Base-by-base conservation (phyloP, 2,888 invertebrate species). In the Leptopterna dolabrata region DNA sequence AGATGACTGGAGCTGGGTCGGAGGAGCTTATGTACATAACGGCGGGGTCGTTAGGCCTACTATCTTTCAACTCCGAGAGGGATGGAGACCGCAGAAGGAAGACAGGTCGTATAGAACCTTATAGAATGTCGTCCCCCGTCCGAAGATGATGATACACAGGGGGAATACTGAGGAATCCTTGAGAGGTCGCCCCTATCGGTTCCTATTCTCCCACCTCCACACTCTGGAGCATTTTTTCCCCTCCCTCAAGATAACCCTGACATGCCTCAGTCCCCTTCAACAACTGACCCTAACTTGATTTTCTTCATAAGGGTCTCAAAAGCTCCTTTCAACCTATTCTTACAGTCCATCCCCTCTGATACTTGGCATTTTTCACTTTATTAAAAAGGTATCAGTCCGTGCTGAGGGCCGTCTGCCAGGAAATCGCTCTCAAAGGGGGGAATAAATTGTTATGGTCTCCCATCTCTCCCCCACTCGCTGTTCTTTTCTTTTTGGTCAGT, bases 241-340 rank as follows among this genome's bases (percentile, higher is more conserved):
- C 11, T 16, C 41, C 41, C 36, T 41, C 73, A 73, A 73, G 73
- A 73, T 73, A 73, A 73, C 73, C 16, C 73, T 36, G 73, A 29
- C 41, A 30, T 36, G 73, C 73, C 73, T 73, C 16, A 30, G 16
- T 14, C 36, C 63, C 63, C 63, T 24, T 63, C 63, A 24, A 73
- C 30, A 36, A 73, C 73, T 73, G 73, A 73, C 73, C 73, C 73
- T 73, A 73, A 73, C 73, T 73, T 73, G 73, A 73, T 73, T 73
- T 73, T 24, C n/a, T 73, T 73, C 9, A 71, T 29, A 73, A 73
- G 36, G 73, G 73, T 41, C 73, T 73, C 19, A 73, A 73, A 73
- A 41, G 73, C 73, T 41, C 36, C 36, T 73, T 63, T 63, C 63
- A 63, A 63, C 63, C 63, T 63, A 63, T 27, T 63, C 63, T 51